Conservation (phyloP, 1,140 invertebrate genomes). For the Coelopa frigida region DNA sequence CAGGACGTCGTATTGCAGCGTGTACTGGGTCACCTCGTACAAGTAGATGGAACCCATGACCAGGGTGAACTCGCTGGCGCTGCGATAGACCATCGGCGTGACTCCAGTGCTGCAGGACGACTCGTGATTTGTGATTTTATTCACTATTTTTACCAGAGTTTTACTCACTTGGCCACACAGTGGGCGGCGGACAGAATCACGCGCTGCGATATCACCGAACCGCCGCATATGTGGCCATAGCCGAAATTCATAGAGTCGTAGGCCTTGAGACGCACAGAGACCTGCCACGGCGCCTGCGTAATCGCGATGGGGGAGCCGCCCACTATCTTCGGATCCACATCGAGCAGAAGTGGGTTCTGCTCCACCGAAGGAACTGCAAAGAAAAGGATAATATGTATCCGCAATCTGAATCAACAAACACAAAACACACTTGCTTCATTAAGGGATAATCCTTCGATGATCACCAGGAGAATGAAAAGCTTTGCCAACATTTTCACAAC, state of each 20-base stretch:
- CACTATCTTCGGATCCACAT: slow-evolving; percentile 20
- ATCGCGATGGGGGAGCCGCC: slow-evolving; percentile 21
- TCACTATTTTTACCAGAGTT: background rate
- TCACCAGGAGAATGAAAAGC: background rate
- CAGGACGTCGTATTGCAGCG: slow-evolving; percentile 23
- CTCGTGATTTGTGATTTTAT: background rate
- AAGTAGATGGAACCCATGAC: slow-evolving; percentile 26
- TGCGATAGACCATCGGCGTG: slow-evolving; percentile 14
- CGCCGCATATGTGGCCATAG: slow-evolving; percentile 52
- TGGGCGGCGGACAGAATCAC: slow-evolving; percentile 62
- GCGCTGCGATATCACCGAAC: slow-evolving; percentile 49
- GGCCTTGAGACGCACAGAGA: slow-evolving; percentile 24
- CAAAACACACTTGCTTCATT: background rate
- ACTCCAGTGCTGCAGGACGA: slow-evolving; percentile 6
- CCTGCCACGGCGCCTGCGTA: slow-evolving; percentile 20
- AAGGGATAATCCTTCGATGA: background rate
- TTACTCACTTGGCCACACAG: slow-evolving; percentile 44
- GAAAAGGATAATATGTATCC: background rate
- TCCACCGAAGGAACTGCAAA: background rate
- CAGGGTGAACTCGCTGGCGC: slow-evolving; percentile 24
- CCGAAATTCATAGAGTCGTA: slow-evolving; percentile 20
- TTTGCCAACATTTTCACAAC: background rate
- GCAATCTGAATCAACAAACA: background rate
- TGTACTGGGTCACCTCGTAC: slow-evolving; percentile 12
- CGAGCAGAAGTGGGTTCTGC: background rate